Percentiles rank a stretch among this genome's conserved stretches.
Evolutionary conservation across 2,797 vertebrate genomes (phyloP).

Genomic region (Cyclopterus lumpus): DNA sequence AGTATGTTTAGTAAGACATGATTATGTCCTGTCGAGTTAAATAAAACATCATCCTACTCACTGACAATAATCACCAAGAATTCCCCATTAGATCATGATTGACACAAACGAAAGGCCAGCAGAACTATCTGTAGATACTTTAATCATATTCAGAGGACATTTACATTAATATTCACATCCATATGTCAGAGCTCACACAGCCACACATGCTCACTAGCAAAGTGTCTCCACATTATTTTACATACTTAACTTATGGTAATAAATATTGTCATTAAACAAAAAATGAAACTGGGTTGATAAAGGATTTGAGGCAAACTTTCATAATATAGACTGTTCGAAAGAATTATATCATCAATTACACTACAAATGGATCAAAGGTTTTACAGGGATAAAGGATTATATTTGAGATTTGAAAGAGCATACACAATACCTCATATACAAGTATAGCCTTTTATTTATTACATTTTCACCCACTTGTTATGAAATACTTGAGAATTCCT

Average conservation of each 20-base stretch:
- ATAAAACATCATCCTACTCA: neutral
- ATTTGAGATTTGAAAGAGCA: neutral
- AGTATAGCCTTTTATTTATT: neutral
- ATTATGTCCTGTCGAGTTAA: neutral
- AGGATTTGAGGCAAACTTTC: neutral
- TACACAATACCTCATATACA: neutral
- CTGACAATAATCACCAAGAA: neutral
- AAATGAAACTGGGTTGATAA: neutral
- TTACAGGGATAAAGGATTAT: neutral
- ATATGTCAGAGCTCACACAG: conserved; percentile 13
- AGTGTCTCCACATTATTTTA: neutral
- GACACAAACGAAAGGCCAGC: neutral
- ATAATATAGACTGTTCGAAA: neutral
- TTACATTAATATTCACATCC: conserved; percentile 23
- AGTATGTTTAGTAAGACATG: neutral
- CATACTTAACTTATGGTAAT: neutral
- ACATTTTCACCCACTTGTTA: neutral
- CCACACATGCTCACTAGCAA: neutral
- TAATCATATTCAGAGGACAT: conserved; percentile 14
- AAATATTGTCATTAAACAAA: neutral
- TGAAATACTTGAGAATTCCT: neutral
- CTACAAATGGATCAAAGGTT: neutral
- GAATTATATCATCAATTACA: conserved; percentile 11
- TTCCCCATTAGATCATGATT: neutral
- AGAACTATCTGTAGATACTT: neutral